Evolutionary conservation across 2,888 invertebrate genomes (phyloP).

Genomic region (Rhogogaster chlorosoma): DNA sequence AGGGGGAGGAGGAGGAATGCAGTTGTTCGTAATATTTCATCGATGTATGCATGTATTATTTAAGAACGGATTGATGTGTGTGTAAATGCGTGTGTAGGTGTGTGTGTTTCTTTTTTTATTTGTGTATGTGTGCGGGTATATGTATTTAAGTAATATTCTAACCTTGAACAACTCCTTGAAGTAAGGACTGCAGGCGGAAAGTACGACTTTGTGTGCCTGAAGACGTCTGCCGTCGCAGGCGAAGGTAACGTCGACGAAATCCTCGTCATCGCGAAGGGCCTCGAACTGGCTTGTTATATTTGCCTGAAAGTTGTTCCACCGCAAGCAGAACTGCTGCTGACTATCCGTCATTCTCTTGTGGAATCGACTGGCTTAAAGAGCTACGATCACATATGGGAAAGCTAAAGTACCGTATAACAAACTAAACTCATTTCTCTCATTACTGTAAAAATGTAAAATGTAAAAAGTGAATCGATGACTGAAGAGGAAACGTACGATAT

Average conservation of each 20-base stretch:
- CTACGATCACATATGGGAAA: constrained; percentile 69
- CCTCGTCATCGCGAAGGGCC: constrained; percentile 90
- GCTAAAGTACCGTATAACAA: constrained; percentile 67
- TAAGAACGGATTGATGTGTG: neutral
- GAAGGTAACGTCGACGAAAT: constrained; percentile 93
- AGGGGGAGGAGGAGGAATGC: constrained; percentile 37
- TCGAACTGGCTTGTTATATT: constrained; percentile 93
- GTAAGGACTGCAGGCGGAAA: constrained; percentile 93
- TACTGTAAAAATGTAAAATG: constrained; percentile 72
- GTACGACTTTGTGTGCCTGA: constrained; percentile 92
- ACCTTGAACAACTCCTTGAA: constrained; percentile 93
- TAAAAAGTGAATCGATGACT: constrained; percentile 78
- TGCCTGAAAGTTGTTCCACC: constrained; percentile 94
- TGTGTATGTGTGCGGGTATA: neutral
- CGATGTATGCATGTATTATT: neutral
- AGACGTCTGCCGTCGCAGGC: constrained; percentile 91
- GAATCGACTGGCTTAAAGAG: constrained; percentile 52
- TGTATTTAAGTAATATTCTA: constrained; percentile 73
- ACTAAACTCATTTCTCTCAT: constrained; percentile 67
- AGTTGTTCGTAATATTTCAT: neutral
- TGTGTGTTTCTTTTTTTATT: neutral
- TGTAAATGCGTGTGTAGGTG: neutral
- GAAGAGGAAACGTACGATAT: constrained; percentile 78
- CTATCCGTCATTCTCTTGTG: constrained; percentile 76
- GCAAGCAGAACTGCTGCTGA: constrained; percentile 93